These are phyloP conservation scores for Lasiurus cinereus DNA, from an alignment of 2,113 vertebrate genomes.

Conservation along the genomic window DNA sequence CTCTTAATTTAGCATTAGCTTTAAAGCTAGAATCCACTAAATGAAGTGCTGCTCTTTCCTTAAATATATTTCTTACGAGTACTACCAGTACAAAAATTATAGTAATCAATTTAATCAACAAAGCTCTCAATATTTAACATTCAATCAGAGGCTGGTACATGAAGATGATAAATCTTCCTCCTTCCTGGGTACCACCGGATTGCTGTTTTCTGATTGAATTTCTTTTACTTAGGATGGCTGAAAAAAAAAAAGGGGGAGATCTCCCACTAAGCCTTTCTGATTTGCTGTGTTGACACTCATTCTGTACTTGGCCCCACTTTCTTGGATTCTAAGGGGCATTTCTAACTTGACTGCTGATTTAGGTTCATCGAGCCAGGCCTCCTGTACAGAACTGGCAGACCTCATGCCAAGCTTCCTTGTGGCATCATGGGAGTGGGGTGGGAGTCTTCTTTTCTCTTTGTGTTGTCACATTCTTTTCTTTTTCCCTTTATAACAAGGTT, in stretches of 20 bases:
- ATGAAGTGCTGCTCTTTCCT: constrained; percentile 56
- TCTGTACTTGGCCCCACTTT: not conserved
- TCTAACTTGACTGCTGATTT: not conserved
- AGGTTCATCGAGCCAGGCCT: not conserved
- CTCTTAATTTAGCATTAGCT: constrained; percentile 53
- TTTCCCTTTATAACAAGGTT: not conserved
- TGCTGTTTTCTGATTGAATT: not conserved
- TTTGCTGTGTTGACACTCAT: not conserved
- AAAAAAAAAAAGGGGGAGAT: not conserved
- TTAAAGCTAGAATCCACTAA: constrained; percentile 20
- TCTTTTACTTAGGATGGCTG: constrained; percentile 2
- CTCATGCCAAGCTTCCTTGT: no score
- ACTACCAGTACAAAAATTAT: constrained; percentile 1
- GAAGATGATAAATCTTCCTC: not conserved
- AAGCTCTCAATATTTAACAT: constrained; percentile 42
- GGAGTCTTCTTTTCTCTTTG: not conserved
- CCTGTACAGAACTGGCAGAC: not conserved
- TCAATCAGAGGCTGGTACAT: not conserved
- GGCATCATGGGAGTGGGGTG: not conserved
- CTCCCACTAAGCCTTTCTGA: not conserved
- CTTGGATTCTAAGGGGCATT: not conserved
- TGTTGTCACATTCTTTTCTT: not conserved
- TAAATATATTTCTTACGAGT: constrained; percentile 53
- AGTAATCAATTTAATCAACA: constrained; percentile 67
- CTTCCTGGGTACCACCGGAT: not conserved